A percentile compares a stretch with the other conserved stretches of the same genome.
Conservation (phyloP, 2,888 invertebrate genomes). For the Tachina lurida region DNA sequence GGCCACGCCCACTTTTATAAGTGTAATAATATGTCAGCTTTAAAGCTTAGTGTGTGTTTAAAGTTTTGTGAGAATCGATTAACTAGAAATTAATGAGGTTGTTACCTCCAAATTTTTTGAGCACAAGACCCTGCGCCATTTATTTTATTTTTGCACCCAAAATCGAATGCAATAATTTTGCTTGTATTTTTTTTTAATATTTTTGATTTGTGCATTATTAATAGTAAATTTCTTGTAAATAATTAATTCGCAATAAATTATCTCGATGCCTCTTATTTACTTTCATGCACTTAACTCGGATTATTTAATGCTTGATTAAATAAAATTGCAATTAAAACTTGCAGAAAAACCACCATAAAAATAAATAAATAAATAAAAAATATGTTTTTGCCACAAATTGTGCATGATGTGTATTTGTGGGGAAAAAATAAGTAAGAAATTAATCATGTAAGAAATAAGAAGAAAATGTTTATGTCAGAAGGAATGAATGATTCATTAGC, state of each 20-base stretch:
- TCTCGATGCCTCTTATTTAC: neutral
- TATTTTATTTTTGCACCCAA: too few relatives aligned
- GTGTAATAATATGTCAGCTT: too few relatives aligned
- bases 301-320: conserved; percentile 46
- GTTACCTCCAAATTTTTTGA: too few relatives aligned
- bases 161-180: too few relatives aligned
- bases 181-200: too few relatives aligned
- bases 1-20: too few relatives aligned
- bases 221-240: neutral
- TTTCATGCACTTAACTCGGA: neutral
- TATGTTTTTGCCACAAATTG: conserved; percentile 8
- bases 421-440: conserved; percentile 7
- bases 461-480: conserved; percentile 5
- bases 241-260: conserved; percentile 31
- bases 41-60: too few relatives aligned
- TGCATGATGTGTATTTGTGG: neutral
- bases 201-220: too few relatives aligned
- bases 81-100: too few relatives aligned
- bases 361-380: conserved; percentile 32
- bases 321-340: conserved; percentile 56
- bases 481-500: conserved; percentile 42
- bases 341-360: conserved; percentile 41
- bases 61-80: too few relatives aligned
- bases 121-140: too few relatives aligned
- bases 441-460: neutral